phyloP scores from a whole-genome alignment of 2,888 invertebrate species.

The Pyrgus malvae region DNA sequence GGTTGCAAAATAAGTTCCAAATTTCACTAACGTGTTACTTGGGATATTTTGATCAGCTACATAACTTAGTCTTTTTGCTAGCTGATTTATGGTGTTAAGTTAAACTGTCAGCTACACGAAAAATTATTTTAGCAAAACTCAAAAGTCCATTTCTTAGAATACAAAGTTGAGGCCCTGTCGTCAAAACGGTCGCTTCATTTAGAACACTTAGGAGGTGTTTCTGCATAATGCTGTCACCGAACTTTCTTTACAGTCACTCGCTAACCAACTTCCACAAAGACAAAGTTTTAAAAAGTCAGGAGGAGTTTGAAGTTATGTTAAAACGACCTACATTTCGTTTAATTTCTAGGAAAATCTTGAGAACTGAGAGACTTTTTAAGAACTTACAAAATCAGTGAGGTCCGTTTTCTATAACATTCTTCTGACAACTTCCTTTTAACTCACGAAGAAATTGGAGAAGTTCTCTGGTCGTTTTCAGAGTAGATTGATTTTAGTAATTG shows the following conservation, averaged over 20 bases:
- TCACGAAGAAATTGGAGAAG: no score
- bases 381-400: neutral
- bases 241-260: conserved; percentile 6
- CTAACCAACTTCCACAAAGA: conserved; percentile 15
- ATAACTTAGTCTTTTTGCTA: no score
- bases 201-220: conserved; percentile 5
- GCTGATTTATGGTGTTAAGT: no score
- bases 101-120: no score
- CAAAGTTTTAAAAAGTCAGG: conserved; percentile 13
- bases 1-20: no score
- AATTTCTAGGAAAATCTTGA: conserved; percentile 5
- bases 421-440: no score
- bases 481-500: no score
- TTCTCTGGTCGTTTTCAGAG: no score
- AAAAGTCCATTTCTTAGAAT: no score
- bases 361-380: neutral
- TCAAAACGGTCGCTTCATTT: neutral
- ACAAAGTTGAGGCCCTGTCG: neutral
- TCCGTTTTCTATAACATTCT: no score
- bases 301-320: conserved; percentile 8
- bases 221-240: conserved; percentile 17
- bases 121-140: neutral
- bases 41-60: no score
- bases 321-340: conserved; percentile 5
- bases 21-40: no score